Conservation (phyloP, 2,797 vertebrate species). For the Delichon dasypus region DNA sequence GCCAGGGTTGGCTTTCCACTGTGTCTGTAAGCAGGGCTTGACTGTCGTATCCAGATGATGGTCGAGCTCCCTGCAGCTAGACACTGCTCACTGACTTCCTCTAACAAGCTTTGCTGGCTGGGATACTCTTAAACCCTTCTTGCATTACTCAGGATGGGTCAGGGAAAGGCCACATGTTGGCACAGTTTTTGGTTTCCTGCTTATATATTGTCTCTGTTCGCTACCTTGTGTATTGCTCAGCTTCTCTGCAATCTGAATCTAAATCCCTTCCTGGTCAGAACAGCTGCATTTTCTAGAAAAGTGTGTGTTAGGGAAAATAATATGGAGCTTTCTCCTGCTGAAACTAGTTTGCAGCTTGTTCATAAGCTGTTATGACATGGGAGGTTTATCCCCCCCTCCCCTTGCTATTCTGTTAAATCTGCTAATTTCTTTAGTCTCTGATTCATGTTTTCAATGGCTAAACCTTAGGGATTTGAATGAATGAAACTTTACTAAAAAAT, state of each 20-base stretch:
- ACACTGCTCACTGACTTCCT: conserved; percentile 3
- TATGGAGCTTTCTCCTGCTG: rapidly evolving
- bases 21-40: neutral
- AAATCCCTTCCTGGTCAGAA: neutral
- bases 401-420: neutral
- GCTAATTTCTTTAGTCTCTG: neutral
- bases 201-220: neutral
- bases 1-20: neutral
- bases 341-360: neutral
- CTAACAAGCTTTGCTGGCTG: neutral
- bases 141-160: neutral
- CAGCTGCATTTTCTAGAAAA: neutral
- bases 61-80: neutral
- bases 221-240: neutral
- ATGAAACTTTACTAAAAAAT: neutral
- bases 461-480: neutral
- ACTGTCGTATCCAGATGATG: neutral
- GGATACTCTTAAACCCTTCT: neutral
- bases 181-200: neutral
- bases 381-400: neutral
- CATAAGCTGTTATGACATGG: neutral
- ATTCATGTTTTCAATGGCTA: neutral
- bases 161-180: neutral
- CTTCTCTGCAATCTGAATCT: neutral
- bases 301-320: neutral